Evolutionary conservation across 1,140 invertebrate genomes (phyloP), one percentile per base, ranked within the genome.

Genomic region (Cherax destructor): DNA sequence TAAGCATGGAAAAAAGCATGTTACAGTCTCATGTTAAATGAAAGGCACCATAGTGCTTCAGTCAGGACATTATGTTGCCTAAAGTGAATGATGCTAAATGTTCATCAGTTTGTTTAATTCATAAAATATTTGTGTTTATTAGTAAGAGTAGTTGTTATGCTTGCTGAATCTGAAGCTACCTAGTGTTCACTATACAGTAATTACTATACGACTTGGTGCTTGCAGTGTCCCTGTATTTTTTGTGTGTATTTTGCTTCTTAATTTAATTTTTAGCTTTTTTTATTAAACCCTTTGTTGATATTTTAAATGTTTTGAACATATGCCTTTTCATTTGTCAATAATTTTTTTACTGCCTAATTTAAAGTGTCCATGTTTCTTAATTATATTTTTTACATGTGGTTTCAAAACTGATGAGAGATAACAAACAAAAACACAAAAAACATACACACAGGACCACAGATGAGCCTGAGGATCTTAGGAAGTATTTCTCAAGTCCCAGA

Each of bases 221-320:
- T 91, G 88, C 88, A 91, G 88, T 91, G 88, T 78, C 88, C 88
- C 88, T 91, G 88, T 91, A 85, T 91, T 91, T 85, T 85, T 91
- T 78, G 88, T 86, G 83, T 91, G 88, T 83, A 91, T 91, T 91
- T 91, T 85, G 88, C 88, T 85, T 74, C 47, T 85, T 85, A 49
- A 47, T 30, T 78, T 74, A 77, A 24, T 90, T 69, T 91, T 78
- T 30, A 30, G 6, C n/a, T 74, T 74, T 74, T 74, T 69, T 69
- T 5, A 69, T 21, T 16, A 69, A 74, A 72, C 7, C 49, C n/a
- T 88, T 61, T 80, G 21, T 50, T 80, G 16, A 24, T 80, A 69
- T 81, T 69, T 65, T 69, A 59, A 49, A 72, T 76, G 50, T 24
- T 52, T 81, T 56, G 50, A 81, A 74, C 18, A 74, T 80, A 52